Conservation (phyloP, 2,797 vertebrate species). For the Pteropus rufus region DNA sequence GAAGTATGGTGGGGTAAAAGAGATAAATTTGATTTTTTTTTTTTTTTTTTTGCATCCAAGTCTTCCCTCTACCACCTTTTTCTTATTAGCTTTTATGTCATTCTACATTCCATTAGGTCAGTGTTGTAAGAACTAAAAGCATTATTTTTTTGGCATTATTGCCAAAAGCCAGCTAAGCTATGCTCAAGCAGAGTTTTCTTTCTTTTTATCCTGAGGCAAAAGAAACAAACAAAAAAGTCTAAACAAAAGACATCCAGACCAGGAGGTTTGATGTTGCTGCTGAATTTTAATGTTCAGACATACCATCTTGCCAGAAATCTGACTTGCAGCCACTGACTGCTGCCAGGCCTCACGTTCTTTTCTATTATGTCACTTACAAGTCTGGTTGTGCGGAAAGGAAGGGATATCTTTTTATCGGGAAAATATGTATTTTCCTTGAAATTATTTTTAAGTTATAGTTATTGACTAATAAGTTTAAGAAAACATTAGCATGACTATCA, state of each 20-base stretch:
- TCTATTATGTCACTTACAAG: background rate
- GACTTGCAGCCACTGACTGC: background rate
- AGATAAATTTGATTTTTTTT: background rate
- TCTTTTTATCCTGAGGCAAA: slow-evolving; percentile 20
- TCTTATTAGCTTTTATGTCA: background rate
- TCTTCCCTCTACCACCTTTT: background rate
- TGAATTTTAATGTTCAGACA: background rate
- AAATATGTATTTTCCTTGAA: background rate
- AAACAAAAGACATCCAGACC: slow-evolving; percentile 35
- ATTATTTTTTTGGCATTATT: background rate
- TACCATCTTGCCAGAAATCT: background rate
- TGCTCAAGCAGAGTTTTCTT: slow-evolving; percentile 6
- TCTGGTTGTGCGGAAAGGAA: background rate
- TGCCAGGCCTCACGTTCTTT: background rate
- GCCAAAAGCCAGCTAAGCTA: slow-evolving; percentile 28
- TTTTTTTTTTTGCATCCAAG: background rate
- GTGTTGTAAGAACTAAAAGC: background rate
- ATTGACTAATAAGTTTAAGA: background rate
- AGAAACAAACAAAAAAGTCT: slow-evolving; percentile 10
- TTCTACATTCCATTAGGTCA: background rate
- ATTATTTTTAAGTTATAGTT: slow-evolving; percentile 13
- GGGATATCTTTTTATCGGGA: background rate
- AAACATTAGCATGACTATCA: background rate
- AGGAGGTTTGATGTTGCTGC: background rate
- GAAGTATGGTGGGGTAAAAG: background rate